phyloP scores from a whole-genome alignment of 2,113 vertebrate genomes.

The Mustela nigripes region DNA sequence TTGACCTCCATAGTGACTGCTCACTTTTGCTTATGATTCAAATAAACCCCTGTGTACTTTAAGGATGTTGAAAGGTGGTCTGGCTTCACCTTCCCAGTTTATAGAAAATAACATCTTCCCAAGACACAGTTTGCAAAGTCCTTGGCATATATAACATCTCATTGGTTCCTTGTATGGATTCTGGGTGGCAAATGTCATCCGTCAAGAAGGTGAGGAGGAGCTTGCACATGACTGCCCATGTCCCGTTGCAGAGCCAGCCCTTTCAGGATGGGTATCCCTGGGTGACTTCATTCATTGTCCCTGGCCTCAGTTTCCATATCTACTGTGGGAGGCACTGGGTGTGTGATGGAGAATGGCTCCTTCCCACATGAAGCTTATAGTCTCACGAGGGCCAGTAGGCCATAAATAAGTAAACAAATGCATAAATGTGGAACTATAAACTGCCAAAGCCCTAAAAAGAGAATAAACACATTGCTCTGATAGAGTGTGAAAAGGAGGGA shows the following conservation, averaged over 20 bases:
- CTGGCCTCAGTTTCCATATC: not conserved
- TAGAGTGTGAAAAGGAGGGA: not conserved
- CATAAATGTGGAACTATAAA: not conserved
- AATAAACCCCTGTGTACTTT: not conserved
- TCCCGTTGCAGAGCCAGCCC: no score
- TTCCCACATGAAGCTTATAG: not conserved
- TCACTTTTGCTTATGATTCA: not conserved
- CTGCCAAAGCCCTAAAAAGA: not conserved
- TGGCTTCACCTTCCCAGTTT: not conserved
- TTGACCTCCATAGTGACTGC: not conserved
- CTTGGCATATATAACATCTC: not conserved
- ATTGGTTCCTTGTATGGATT: not conserved
- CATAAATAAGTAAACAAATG: slow-evolving; percentile 1
- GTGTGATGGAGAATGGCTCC: not conserved
- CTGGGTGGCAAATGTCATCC: not conserved
- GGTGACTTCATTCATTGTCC: not conserved
- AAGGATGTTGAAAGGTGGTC: not conserved
- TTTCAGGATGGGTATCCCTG: not conserved
- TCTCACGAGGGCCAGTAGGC: not conserved
- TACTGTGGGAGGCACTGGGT: not conserved
- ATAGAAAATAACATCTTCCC: not conserved
- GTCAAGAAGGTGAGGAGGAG: not conserved
- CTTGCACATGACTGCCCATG: not conserved
- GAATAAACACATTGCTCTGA: not conserved
- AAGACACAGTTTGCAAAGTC: not conserved